Evolutionary conservation across 1,140 invertebrate species (phyloP), one percentile per base, ranked within the genome.

Genomic region (Drosophila ananassae): DNA sequence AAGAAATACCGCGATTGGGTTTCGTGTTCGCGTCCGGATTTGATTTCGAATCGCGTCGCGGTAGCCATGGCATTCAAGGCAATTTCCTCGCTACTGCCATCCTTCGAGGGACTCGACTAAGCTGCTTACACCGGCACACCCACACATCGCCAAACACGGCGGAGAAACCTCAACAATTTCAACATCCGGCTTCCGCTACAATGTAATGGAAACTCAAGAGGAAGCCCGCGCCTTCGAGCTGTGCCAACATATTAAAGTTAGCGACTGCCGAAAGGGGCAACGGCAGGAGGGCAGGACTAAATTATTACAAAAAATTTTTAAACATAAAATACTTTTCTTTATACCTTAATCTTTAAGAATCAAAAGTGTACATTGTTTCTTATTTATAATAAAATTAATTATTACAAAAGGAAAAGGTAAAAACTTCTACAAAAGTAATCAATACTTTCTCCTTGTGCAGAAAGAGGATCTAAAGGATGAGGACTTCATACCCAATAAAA

Each of bases 151-250:
- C 32, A 51, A 22, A 44, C 56, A 74, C 25, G 77, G 39, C 46
- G 64, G 32, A 34, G 67, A 52, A 79, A 73, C 76, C 80, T 84
- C 76, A 79, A 80, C 80, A 84, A 84, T 84, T 84, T 84, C 67
- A 84, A 79, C 80, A 84, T 84, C 80, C 80, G 76, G 77, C 77
- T 79, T 84, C 77, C 80, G 81, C 48, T 84, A 81, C 77, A 84
- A 73, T 84, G 80, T 85, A 84, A 84, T 84, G 77, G 81, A 84
- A 84, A 84, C 80, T 66, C 55, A 47, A 58, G 60, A 61, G 30
- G 50, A 47, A 22, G 53, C 57, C 64, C 79, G 59, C 64, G 75
- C 64, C 79, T 55, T 55, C 63, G 25, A 57, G 78, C 61, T 73
- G 73, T 77, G 79, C 57, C 73, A 75, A 72, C 60, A 54, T 77